Conservation (phyloP, 2,888 invertebrate species). For the Diadegma fenestrale region DNA sequence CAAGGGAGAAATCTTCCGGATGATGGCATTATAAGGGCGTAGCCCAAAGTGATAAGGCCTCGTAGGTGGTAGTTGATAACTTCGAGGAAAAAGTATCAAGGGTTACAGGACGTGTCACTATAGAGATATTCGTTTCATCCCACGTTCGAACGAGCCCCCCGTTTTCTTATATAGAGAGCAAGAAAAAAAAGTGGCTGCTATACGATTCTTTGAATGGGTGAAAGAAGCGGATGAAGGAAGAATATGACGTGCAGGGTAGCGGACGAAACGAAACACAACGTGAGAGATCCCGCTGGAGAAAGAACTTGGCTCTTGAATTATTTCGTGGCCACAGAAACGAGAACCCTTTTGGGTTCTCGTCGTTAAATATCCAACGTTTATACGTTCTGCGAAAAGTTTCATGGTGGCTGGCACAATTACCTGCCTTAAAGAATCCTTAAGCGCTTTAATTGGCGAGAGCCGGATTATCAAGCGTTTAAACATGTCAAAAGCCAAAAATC, state of each 20-base stretch:
- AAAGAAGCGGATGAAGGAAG: not conserved
- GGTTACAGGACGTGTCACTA: not conserved
- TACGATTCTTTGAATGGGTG: slow-evolving; percentile 25
- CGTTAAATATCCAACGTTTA: not conserved
- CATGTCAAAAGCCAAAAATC: not conserved
- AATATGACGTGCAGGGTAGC: slow-evolving; percentile 5
- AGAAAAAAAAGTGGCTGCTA: not conserved
- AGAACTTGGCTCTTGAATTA: slow-evolving; percentile 53
- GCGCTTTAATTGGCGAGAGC: not conserved
- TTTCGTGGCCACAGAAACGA: slow-evolving; percentile 40
- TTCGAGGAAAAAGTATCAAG: not conserved
- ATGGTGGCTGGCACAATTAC: not conserved
- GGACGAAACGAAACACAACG: slow-evolving; percentile 12
- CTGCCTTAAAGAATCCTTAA: not conserved
- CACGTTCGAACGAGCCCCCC: not conserved
- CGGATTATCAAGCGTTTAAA: not conserved
- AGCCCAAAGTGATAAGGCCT: not conserved
- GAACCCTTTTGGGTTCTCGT: not conserved
- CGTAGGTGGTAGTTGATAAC: not conserved
- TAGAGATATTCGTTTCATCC: not conserved
- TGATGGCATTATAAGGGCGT: not conserved
- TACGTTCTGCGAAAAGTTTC: not conserved
- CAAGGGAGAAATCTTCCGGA: not conserved
- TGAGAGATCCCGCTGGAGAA: slow-evolving; percentile 8
- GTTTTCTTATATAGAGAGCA: not conserved